Base-by-base conservation (phyloP, 2,113 vertebrate species). In the Notarius quadriscutis region DNA sequence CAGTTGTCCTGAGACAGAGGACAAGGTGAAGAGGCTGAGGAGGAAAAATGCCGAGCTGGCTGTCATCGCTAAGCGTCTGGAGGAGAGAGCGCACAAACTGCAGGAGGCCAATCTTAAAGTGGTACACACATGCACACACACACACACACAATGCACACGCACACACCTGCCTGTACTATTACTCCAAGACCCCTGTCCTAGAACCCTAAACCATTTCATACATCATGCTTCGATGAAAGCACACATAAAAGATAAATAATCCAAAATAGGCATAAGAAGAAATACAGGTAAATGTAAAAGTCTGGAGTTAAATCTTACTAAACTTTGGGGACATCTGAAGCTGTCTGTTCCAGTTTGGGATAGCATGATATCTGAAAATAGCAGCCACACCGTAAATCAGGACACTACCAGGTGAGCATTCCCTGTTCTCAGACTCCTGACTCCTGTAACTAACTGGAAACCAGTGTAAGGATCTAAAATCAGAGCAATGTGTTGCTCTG, bases 51-150 rank as follows among this genome's bases (percentile, higher is more conserved):
- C 97, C 0, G 98, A 99, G 93, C 95, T 99, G 94, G 96, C 98
- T 0, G 96, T 98, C 93, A 97, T 99, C 0, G 98, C 98, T 88
- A 98, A 99, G 91, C 96, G 97, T 60, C 95, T 99, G 92, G 98
- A 99, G 89, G 98, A 99, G 86, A 96, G 98, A 91, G 98, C 98
- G 0, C 93, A 92, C 20, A 99, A 99, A 86, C 97, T 99, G 72
- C 98, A 99, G 93, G 98, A 99, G 91, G 97, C 98, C 67, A 99
- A 99, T 93, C 96, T 99, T 88, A 97, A 93, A 96, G 97, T 99
- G 91, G 98, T 99, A 94, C 0, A 55, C 27, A 30, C 1, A 17
- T 77, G 60, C 8, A 22, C 17, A 63, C 86, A 48, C 27, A 81
- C 41, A 69, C 67, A 71, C 67, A 34, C 67, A 94, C 0, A 57